Evolutionary conservation across 2,113 vertebrate species (phyloP).

Genomic region (Gnathonemus echidnorhynchus): DNA sequence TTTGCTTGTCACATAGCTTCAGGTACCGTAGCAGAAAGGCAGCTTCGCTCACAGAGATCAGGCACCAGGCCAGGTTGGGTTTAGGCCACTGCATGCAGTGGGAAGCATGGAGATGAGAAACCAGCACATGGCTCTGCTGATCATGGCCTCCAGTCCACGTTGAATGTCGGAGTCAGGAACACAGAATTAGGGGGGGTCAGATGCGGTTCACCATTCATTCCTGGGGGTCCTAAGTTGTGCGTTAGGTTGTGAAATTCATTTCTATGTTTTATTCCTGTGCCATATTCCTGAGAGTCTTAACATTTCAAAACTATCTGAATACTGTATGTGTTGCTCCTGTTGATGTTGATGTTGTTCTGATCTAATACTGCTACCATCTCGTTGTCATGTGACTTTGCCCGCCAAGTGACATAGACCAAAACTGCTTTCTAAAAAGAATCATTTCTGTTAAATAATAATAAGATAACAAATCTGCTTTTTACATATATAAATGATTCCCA

Average conservation of each 20-base stretch:
- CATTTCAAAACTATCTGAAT: constrained; percentile 31
- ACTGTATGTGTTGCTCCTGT: constrained; percentile 43
- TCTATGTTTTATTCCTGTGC: constrained; percentile 54
- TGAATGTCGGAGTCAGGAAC: constrained; percentile 16
- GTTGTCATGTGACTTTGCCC: constrained; percentile 65
- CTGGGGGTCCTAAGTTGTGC: constrained; percentile 25
- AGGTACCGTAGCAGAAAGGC: neutral
- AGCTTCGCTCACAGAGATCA: no score
- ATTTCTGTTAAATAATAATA: neutral
- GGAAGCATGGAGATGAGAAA: constrained; percentile 18
- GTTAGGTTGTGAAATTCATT: constrained; percentile 46
- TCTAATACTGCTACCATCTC: constrained; percentile 55
- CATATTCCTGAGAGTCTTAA: constrained; percentile 46
- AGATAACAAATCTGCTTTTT: neutral
- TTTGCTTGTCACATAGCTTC: neutral
- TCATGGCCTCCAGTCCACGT: constrained; percentile 4
- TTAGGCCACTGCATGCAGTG: constrained; percentile 17
- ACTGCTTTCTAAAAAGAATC: neutral
- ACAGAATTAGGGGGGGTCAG: constrained; percentile 24
- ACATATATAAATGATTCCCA: neutral
- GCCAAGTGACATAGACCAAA: constrained; percentile 57
- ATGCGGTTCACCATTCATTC: constrained; percentile 2
- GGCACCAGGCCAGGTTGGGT: constrained; percentile 19
- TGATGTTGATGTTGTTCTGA: constrained; percentile 55
- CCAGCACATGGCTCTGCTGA: constrained; percentile 28